These are phyloP conservation scores for Limonius californicus DNA, from an alignment of 1,140 invertebrate species.

Conservation along the genomic window DNA sequence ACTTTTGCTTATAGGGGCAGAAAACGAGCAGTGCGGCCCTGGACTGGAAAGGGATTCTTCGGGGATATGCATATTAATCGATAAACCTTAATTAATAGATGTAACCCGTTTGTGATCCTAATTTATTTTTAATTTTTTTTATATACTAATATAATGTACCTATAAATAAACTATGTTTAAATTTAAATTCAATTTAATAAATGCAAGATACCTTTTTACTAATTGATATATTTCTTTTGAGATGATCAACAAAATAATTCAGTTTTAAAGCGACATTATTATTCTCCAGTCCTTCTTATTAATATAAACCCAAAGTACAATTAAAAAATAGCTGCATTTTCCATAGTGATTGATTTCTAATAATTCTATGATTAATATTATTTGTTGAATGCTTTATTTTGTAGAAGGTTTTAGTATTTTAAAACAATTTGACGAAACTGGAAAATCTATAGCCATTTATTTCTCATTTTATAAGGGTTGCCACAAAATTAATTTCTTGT, in stretches of 20 bases:
- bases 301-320: no score
- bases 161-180: not conserved
- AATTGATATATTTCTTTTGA: not conserved
- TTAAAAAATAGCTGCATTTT: no score
- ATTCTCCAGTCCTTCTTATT: no score
- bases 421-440: no score
- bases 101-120: not conserved
- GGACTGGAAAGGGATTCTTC: constrained; percentile 54
- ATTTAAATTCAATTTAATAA: not conserved
- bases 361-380: no score
- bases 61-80: constrained; percentile 47
- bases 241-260: not conserved
- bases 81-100: not conserved
- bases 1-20: constrained; percentile 53
- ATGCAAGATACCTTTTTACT: not conserved
- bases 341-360: no score
- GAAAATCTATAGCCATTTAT: no score
- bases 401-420: no score
- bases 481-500: no score
- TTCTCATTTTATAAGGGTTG: no score
- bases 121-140: not conserved
- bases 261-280: no score
- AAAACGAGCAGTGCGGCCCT: constrained; percentile 58
- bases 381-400: not conserved
- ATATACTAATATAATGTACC: not conserved